Conservation (phyloP, 2,113 vertebrate species). For the Callaeas wilsoni region DNA sequence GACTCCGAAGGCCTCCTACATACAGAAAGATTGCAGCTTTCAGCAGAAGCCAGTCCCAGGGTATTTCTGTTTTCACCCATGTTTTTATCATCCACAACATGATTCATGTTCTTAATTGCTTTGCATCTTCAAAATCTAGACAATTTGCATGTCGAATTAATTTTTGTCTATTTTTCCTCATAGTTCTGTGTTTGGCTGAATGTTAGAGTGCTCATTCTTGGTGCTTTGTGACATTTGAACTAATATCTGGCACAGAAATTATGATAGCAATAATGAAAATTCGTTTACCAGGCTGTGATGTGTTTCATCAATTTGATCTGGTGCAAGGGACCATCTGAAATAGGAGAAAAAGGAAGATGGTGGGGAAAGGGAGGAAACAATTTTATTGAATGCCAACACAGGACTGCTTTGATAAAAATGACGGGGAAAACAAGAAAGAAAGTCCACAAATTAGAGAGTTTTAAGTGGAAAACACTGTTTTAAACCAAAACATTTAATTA, state of each 20-base stretch:
- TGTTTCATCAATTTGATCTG: background rate
- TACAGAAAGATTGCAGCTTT: background rate
- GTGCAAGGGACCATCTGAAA: background rate
- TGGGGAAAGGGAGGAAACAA: background rate
- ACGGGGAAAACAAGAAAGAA: background rate
- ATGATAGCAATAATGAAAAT: fast-evolving
- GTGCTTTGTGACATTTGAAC: background rate
- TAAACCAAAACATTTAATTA: background rate
- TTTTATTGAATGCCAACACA: background rate
- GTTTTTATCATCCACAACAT: background rate
- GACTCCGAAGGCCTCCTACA: background rate
- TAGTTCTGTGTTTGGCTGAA: background rate
- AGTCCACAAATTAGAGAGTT: background rate
- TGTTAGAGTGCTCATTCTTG: background rate
- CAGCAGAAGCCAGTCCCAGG: background rate
- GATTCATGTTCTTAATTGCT: background rate
- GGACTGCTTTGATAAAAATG: background rate
- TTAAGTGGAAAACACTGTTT: background rate
- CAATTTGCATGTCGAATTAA: background rate
- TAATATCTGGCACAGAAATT: background rate
- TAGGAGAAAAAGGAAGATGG: background rate
- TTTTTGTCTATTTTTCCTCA: background rate
- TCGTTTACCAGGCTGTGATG: background rate
- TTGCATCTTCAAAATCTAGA: background rate
- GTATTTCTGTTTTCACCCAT: background rate